Evolutionary conservation across 1,140 invertebrate species (phyloP), one percentile per base, ranked within the genome.

Genomic region (Drosophila sturtevanti): DNA sequence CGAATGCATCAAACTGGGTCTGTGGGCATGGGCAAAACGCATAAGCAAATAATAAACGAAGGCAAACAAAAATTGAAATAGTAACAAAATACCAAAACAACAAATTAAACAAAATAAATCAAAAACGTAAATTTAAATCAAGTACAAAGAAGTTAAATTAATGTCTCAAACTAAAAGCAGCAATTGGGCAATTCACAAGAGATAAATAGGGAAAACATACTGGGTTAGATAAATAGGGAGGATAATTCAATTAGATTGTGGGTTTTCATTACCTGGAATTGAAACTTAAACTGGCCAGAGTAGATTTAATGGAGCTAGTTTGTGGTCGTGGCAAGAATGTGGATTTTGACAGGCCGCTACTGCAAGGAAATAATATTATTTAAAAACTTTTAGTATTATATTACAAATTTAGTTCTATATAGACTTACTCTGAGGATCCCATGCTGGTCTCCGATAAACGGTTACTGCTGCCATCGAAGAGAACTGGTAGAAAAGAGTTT

Each of bases 391-490:
- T 7, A 31, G 27, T 31, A 31, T 31, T 31, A 31, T 31, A 31
- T 31, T 7, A 31, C 6, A 1, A 31, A 37, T 14, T 5, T 12
- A 55, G 0, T 16, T 58, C 1, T 11, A 6, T 14, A 4, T 0
- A 0, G 9, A 77, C 90, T 82, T 92, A 92, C 91, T 92, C 91
- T 68, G 91, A 91, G 4, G 91, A 92, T 34, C 91, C 91, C 89
- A 92, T 92, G 71, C 91, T 92, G n/a, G 91, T 92, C 60, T 92
- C 91, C 0, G 90, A 91, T 41, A 91, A 60, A 0, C 91, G 80
- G 77, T 92, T 92, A 18, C 70, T 79, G 58, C 81, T 76, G 55
- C 75, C 72, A 61, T 92, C 91, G 27, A 86, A 87, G 24, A 85
- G 81, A 5, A 66, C 67, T 0, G 91, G 89, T 56, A 90, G 48